A percentile compares a stretch with the other conserved stretches of the same genome.
phyloP scores from a whole-genome alignment of 2,888 invertebrate genomes.

The Invenusta paracnida region DNA sequence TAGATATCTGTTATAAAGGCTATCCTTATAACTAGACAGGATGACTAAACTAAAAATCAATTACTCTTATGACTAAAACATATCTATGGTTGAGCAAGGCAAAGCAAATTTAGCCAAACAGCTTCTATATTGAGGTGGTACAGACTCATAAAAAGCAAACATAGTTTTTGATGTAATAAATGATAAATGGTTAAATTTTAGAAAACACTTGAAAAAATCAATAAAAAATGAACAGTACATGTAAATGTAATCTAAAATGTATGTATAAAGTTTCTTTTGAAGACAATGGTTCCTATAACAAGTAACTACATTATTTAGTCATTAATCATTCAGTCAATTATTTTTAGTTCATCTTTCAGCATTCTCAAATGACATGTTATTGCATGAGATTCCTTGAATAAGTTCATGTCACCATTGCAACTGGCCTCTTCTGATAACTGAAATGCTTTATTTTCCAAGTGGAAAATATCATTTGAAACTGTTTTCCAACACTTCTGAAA shows the following conservation, averaged over 20 bases:
- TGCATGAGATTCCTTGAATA: not conserved
- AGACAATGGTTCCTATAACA: not conserved
- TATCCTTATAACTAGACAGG: not conserved
- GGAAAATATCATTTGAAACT: not conserved
- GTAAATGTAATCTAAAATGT: not conserved
- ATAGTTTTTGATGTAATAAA: no score
- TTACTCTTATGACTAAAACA: no score
- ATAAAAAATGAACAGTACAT: not conserved
- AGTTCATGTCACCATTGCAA: not conserved
- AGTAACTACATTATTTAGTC: not conserved
- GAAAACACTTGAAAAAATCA: not conserved
- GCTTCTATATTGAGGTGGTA: no score
- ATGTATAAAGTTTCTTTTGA: not conserved
- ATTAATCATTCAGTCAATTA: not conserved
- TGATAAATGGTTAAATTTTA: no score
- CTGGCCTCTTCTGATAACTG: not conserved
- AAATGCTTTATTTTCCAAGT: not conserved
- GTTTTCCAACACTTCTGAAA: not conserved
- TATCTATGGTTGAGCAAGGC: no score
- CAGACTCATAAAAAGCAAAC: no score
- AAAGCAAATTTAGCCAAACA: no score
- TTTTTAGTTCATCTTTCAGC: not conserved
- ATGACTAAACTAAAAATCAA: no score
- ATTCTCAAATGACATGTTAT: not conserved
- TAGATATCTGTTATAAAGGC: not conserved